Conservation (phyloP, 2,888 invertebrate genomes). For the Rhingia campestris region DNA sequence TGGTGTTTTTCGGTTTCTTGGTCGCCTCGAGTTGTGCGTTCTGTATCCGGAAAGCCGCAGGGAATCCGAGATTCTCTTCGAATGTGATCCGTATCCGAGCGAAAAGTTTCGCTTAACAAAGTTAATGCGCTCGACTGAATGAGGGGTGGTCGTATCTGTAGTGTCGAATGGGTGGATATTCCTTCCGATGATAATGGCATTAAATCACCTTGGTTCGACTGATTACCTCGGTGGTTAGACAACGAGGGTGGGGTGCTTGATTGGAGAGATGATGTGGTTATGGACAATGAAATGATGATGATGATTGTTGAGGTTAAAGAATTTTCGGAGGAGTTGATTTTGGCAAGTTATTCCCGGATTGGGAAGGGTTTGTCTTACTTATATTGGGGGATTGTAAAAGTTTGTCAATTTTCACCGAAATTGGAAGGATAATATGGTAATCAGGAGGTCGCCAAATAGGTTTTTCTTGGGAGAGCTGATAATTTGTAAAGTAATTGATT, state of each 20-base stretch:
- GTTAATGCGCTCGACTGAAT: slow-evolving; percentile 65
- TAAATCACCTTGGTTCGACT: slow-evolving; percentile 68
- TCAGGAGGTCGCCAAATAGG: too few relatives aligned
- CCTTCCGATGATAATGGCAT: slow-evolving; percentile 65
- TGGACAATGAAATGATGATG: slow-evolving; percentile 19
- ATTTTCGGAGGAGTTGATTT: neutral
- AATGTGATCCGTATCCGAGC: slow-evolving; percentile 40
- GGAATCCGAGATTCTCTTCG: slow-evolving; percentile 42
- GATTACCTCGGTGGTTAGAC: slow-evolving; percentile 60
- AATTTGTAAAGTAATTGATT: too few relatives aligned
- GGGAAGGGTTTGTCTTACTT: neutral
- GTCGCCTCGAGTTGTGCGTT: slow-evolving; percentile 52
- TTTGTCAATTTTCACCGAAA: too few relatives aligned
- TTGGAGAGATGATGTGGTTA: slow-evolving; percentile 56
- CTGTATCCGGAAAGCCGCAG: slow-evolving; percentile 65
- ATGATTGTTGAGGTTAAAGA: slow-evolving; percentile 15
- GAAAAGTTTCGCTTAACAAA: slow-evolving; percentile 71
- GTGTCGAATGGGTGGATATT: slow-evolving; percentile 65
- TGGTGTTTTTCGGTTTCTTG: slow-evolving; percentile 13
- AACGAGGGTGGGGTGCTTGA: slow-evolving; percentile 13
- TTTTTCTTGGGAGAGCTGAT: too few relatives aligned
- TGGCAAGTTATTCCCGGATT: neutral
- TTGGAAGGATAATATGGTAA: too few relatives aligned
- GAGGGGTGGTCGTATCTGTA: slow-evolving; percentile 18
- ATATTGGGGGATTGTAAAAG: too few relatives aligned